Evolutionary conservation across 1,140 invertebrate species (phyloP).

Genomic region (Aporrectodea caliginosa): DNA sequence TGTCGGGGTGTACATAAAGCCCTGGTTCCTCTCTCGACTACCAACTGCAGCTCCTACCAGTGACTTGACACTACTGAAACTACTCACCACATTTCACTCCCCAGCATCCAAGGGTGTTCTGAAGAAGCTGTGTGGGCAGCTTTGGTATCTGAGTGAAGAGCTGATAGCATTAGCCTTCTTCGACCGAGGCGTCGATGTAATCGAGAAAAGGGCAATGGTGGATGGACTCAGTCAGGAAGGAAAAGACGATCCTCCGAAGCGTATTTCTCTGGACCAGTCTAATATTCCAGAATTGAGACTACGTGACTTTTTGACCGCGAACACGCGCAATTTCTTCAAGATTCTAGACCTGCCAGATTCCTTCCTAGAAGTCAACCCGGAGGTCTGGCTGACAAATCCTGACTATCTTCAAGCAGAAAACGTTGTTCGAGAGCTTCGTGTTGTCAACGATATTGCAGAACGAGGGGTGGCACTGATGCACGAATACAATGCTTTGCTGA

Average conservation of each 20-base stretch:
- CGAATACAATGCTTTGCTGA: slow-evolving; percentile 48
- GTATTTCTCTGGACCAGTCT: not conserved
- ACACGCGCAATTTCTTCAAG: not conserved
- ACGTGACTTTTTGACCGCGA: not conserved
- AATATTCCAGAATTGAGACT: not conserved
- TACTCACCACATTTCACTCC: not conserved
- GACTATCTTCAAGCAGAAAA: not conserved
- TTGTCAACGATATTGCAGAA: slow-evolving; percentile 46
- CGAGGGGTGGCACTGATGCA: slow-evolving; percentile 50
- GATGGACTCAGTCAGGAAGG: not conserved
- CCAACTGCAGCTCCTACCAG: not conserved
- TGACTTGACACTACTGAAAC: not conserved
- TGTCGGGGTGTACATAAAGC: too few species aligned
- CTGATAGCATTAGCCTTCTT: not conserved
- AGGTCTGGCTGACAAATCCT: not conserved
- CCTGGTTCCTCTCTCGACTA: not conserved
- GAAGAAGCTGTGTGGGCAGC: not conserved
- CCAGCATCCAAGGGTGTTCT: not conserved
- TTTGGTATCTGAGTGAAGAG: slow-evolving; percentile 4
- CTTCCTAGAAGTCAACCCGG: not conserved
- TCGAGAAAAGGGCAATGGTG: slow-evolving; percentile 2
- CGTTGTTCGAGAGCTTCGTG: not conserved
- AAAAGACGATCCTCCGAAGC: not conserved
- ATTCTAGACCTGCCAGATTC: not conserved
- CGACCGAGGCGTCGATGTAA: not conserved